phyloP scores from a whole-genome alignment of 37 sponge, comb jelly and placozoan genomes.

The Aplysina aerophoba region DNA sequence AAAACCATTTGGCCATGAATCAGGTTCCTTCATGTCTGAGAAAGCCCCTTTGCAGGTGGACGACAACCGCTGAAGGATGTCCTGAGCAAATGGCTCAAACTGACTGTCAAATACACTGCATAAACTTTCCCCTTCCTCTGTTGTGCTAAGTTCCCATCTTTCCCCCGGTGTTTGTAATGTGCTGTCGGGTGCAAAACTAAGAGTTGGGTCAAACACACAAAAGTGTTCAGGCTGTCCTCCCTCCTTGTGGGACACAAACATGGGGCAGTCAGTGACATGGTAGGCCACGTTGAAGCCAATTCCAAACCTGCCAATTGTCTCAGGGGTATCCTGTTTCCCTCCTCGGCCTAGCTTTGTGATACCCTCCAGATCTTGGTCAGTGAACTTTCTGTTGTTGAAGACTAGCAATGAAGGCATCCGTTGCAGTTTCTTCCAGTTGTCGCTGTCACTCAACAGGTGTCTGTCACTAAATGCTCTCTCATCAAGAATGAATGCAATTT shows the following conservation, averaged over 20 bases:
- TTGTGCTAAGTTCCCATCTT: neutral
- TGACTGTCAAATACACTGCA: conserved; percentile 44
- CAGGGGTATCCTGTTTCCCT: conserved; percentile 56
- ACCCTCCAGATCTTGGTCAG: conserved; percentile 71
- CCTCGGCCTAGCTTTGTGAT: conserved; percentile 82
- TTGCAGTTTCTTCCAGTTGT: conserved; percentile 69
- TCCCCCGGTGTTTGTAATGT: neutral
- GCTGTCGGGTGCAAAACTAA: conserved; percentile 37
- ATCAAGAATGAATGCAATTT: conserved; percentile 76
- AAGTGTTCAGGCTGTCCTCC: conserved; percentile 54
- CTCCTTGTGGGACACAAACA: conserved; percentile 56
- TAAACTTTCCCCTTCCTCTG: too few relatives aligned
- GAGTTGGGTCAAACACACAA: conserved; percentile 78
- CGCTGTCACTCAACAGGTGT: conserved; percentile 21
- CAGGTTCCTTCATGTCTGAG: neutral
- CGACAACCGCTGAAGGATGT: conserved; percentile 24
- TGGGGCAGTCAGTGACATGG: conserved; percentile 88
- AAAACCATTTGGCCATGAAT: conserved; percentile 39
- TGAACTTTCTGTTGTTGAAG: conserved; percentile 73
- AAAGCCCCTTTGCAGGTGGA: conserved; percentile 9
- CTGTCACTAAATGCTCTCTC: conserved; percentile 34
- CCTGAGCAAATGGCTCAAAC: conserved; percentile 51
- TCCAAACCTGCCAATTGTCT: conserved; percentile 82
- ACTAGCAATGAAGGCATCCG: conserved; percentile 63
- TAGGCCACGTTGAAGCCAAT: conserved; percentile 91